Conservation (phyloP, 92 coral and sea anemone genomes). For the Actinernus sp. region DNA sequence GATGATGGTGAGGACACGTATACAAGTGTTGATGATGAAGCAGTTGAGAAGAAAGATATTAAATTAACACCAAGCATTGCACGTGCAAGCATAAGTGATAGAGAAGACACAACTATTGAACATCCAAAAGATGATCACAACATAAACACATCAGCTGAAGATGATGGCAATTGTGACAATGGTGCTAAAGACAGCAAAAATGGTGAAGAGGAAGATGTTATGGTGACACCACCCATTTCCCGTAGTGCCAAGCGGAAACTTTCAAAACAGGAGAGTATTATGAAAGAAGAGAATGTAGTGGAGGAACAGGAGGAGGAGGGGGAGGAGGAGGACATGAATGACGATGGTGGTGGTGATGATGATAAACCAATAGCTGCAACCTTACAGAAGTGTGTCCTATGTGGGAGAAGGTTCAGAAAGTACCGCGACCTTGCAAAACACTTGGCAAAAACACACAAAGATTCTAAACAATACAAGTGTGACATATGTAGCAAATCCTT, state of each 20-base stretch:
- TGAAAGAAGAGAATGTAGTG: not conserved
- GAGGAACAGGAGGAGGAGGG: constrained; percentile 9
- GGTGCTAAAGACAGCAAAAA: not conserved
- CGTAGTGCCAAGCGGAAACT: no score
- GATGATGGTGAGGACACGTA: not conserved
- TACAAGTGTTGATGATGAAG: not conserved
- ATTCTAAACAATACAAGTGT: constrained; percentile 49
- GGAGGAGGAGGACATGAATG: constrained; percentile 9
- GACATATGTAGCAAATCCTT: constrained; percentile 41
- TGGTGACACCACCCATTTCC: no score
- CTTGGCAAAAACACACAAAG: constrained; percentile 25
- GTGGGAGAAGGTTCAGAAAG: constrained; percentile 20
- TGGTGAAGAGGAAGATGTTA: not conserved
- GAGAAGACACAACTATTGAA: not conserved
- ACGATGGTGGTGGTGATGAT: constrained; percentile 12
- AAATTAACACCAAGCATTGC: no score
- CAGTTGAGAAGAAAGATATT: not conserved
- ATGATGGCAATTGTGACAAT: not conserved
- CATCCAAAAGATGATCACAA: not conserved
- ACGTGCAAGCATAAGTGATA: no score
- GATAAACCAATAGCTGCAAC: constrained; percentile 6
- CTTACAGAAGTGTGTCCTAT: constrained; percentile 10
- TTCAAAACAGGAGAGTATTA: no score
- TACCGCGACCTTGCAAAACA: constrained; percentile 37
- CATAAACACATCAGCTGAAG: not conserved